These are phyloP conservation scores for Barypeithes pellucidus DNA, from an alignment of 2,888 invertebrate species.

Conservation along the genomic window DNA sequence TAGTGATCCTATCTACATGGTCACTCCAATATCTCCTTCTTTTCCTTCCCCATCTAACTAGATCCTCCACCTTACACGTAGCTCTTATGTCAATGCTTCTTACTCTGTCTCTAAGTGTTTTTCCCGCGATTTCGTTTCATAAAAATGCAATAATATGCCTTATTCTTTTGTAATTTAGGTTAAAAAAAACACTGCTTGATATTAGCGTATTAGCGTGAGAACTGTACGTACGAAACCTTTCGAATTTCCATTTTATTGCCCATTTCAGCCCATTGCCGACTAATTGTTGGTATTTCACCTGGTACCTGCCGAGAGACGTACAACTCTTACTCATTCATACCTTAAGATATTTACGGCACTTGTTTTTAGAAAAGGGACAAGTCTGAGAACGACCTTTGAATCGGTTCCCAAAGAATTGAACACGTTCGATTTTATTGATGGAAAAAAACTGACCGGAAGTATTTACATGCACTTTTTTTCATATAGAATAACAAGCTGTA, in stretches of 20 bases:
- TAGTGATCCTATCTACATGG: too few species aligned
- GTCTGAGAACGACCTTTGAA: conserved; percentile 28
- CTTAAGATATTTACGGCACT: conserved; percentile 22
- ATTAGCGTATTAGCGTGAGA: conserved; percentile 23
- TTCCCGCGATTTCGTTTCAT: too few species aligned
- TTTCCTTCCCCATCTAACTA: too few species aligned
- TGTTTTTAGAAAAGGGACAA: conserved; percentile 15
- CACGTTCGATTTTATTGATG: conserved; percentile 19
- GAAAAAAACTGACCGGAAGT: background rate
- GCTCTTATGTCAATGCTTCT: too few species aligned
- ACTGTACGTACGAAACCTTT: background rate
- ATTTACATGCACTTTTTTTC: background rate
- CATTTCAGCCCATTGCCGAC: background rate
- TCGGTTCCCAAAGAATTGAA: conserved; percentile 28
- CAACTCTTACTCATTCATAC: conserved; percentile 23
- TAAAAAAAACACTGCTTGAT: background rate
- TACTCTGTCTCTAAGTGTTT: too few species aligned
- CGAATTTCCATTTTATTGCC: conserved; percentile 22
- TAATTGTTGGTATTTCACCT: conserved; percentile 18
- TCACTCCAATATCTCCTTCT: too few species aligned
- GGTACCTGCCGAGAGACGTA: conserved; percentile 5
- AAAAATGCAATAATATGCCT: too few species aligned
- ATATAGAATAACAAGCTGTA: too few species aligned
- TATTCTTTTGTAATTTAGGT: background rate
- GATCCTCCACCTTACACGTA: too few species aligned